Conservation (phyloP, 2,888 invertebrate species). For the Myopa testacea region DNA sequence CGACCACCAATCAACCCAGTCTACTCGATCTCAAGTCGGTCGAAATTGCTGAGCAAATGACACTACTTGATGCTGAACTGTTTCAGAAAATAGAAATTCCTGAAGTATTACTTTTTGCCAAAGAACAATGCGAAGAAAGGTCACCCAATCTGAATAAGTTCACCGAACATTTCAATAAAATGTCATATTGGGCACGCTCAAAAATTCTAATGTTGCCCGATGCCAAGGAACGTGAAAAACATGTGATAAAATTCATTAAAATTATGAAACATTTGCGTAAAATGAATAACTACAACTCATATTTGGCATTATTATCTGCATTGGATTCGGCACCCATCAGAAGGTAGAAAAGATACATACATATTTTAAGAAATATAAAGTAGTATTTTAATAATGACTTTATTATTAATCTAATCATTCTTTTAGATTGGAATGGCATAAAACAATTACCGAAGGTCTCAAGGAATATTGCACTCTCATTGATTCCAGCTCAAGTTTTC, state of each 20-base stretch:
- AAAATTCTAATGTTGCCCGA: constrained; percentile 91
- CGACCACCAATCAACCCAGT: constrained; percentile 73
- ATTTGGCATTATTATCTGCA: constrained; percentile 95
- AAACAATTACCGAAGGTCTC: constrained; percentile 89
- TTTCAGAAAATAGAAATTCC: constrained; percentile 97
- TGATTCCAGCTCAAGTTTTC: constrained; percentile 97
- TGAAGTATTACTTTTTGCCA: constrained; percentile 96
- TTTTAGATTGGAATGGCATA: constrained; percentile 91
- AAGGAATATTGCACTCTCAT: constrained; percentile 96
- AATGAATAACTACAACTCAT: constrained; percentile 98
- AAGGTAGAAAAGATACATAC: constrained; percentile 56
- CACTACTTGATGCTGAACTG: constrained; percentile 91
- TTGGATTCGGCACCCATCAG: constrained; percentile 93
- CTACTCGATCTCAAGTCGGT: constrained; percentile 93
- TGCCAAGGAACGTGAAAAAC: constrained; percentile 94
- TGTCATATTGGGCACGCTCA: constrained; percentile 98
- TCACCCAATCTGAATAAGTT: constrained; percentile 97
- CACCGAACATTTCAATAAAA: constrained; percentile 99
- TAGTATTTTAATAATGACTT: constrained; percentile 10
- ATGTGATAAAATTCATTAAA: constrained; percentile 95
- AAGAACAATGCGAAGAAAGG: constrained; percentile 96
- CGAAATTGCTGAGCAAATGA: constrained; percentile 98
- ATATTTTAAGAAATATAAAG: background rate
- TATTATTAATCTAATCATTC: constrained; percentile 8
- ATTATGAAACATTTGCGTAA: constrained; percentile 98